Conservation (phyloP, 1,140 invertebrate species). For the Zaprionus inermis region DNA sequence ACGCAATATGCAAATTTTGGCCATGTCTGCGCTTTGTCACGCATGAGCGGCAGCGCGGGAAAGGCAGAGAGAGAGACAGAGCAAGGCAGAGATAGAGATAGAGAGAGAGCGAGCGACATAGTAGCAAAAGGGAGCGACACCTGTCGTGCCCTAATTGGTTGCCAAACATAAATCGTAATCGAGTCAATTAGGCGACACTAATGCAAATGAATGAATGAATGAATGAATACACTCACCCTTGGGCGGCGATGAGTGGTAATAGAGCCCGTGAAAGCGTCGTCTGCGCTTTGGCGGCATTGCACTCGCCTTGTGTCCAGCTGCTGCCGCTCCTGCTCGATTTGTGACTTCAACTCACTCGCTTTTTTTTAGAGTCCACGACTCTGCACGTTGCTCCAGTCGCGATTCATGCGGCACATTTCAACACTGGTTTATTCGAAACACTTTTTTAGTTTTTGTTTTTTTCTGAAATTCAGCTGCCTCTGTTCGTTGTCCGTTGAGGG, state of each 20-base stretch:
- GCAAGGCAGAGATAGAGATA: neutral
- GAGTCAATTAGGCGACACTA: conserved; percentile 62
- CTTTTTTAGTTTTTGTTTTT: neutral
- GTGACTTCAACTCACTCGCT: too few relatives aligned
- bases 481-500: neutral
- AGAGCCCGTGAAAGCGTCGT: conserved; percentile 84
- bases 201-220: conserved; percentile 49
- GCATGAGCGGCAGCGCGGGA: neutral
- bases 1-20: conserved; percentile 81
- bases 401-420: conserved; percentile 46
- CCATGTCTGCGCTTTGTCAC: conserved; percentile 41
- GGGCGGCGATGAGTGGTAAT: conserved; percentile 86
- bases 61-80: neutral
- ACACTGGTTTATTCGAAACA: conserved; percentile 33
- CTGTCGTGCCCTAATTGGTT: conserved; percentile 59
- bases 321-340: too few relatives aligned
- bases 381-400: conserved; percentile 59
- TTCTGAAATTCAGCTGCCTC: neutral
- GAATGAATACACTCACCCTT: conserved; percentile 80
- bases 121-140: neutral
- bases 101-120: neutral
- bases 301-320: too few relatives aligned
- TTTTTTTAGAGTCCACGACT: conserved; percentile 71
- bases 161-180: conserved; percentile 58
- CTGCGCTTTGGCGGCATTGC: conserved; percentile 80